Evolutionary conservation across 1,140 invertebrate species (phyloP).

Genomic region (Nomia melanderi): DNA sequence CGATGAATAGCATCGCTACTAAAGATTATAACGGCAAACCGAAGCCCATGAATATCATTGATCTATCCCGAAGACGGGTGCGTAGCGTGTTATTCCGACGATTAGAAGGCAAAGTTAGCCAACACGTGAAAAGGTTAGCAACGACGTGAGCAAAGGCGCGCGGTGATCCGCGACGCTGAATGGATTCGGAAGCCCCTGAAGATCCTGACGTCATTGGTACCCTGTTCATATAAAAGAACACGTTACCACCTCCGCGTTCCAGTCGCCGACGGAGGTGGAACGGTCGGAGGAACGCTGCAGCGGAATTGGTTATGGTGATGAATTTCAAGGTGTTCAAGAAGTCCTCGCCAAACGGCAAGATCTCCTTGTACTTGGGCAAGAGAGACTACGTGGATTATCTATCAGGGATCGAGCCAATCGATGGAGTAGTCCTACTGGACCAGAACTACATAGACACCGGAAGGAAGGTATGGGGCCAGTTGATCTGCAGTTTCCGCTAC

Average conservation of each 20-base stretch:
- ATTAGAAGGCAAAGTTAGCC: background rate
- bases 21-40: background rate
- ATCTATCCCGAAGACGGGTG: background rate
- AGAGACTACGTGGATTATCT: conserved; percentile 98
- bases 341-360: conserved; percentile 95
- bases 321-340: conserved; percentile 98
- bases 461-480: conserved; percentile 94
- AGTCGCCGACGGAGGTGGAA: conserved; percentile 24
- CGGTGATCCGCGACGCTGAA: conserved; percentile 57
- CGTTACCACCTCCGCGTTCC: background rate
- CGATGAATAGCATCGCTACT: background rate
- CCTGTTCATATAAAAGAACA: conserved; percentile 48
- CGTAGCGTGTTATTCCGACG: background rate
- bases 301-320: conserved; percentile 85
- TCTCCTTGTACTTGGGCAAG: conserved; percentile 97
- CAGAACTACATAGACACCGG: conserved; percentile 92
- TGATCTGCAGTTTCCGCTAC: conserved; percentile 98
- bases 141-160: background rate
- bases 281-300: background rate
- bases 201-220: conserved; percentile 28
- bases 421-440: conserved; percentile 96
- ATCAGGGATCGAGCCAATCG: conserved; percentile 94
- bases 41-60: conserved; percentile 33
- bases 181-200: conserved; percentile 68
- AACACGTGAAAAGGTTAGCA: conserved; percentile 27